Conservation (phyloP, 2,888 invertebrate species). For the Lycocerus yunnanus region DNA sequence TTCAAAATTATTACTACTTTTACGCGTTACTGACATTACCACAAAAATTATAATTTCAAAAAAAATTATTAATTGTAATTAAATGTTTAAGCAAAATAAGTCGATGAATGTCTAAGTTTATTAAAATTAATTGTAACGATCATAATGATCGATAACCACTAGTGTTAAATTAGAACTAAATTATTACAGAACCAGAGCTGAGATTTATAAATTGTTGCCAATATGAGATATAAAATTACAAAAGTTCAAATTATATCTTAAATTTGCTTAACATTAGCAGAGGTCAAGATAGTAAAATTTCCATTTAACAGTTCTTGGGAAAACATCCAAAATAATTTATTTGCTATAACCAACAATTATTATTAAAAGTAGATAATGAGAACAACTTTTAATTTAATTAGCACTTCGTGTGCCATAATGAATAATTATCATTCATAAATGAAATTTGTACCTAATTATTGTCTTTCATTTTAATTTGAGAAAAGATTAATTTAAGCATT, state of each 20-base stretch:
- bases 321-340: background rate
- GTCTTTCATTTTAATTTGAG: no score
- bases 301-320: background rate
- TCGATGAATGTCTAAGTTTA: background rate
- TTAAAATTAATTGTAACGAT: background rate
- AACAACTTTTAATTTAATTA: background rate
- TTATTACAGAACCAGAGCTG: background rate
- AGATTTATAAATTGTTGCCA: conserved; percentile 1
- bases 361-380: background rate
- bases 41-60: background rate
- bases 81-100: background rate
- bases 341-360: background rate
- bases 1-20: background rate
- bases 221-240: background rate
- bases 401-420: background rate
- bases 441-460: no score
- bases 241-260: background rate
- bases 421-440: background rate
- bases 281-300: background rate
- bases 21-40: conserved; percentile 3
- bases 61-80: background rate
- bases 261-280: background rate
- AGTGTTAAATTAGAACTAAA: background rate
- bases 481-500: no score
- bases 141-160: background rate